These are phyloP conservation scores for Spinus pinus DNA, from an alignment of 2,797 vertebrate species.

Conservation along the genomic window DNA sequence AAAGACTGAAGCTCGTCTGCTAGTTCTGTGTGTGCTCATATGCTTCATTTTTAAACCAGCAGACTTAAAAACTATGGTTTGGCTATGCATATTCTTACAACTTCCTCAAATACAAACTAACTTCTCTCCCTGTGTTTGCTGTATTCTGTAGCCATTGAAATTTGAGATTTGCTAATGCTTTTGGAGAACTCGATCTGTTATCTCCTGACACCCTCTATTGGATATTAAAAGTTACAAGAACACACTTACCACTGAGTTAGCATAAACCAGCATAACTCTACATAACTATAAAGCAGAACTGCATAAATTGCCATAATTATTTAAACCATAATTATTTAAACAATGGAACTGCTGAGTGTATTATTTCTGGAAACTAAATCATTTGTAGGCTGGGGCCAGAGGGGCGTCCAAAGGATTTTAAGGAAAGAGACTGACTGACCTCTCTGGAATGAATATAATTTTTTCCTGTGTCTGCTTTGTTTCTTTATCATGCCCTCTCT, in stretches of 20 bases:
- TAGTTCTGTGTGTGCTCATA: background rate
- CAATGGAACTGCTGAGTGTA: background rate
- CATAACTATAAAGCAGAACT: background rate
- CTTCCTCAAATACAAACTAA: background rate
- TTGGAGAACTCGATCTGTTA: rapidly evolving
- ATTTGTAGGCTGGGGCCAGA: background rate
- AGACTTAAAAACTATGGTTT: background rate
- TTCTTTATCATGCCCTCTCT: background rate
- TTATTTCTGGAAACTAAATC: background rate
- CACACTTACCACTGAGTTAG: background rate
- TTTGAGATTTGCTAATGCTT: background rate
- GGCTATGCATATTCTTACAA: background rate
- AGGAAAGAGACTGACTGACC: background rate
- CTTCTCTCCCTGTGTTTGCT: background rate
- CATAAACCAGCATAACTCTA: background rate
- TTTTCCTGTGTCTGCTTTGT: background rate
- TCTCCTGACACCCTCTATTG: background rate
- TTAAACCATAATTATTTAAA: background rate
- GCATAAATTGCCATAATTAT: background rate
- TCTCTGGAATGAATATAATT: background rate
- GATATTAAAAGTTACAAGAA: background rate
- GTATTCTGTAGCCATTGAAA: background rate
- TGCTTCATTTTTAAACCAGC: background rate
- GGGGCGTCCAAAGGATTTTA: background rate
- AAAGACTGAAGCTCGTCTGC: background rate